phyloP scores from a whole-genome alignment of 2,888 invertebrate genomes.

The Tenthredo scrophulariae region DNA sequence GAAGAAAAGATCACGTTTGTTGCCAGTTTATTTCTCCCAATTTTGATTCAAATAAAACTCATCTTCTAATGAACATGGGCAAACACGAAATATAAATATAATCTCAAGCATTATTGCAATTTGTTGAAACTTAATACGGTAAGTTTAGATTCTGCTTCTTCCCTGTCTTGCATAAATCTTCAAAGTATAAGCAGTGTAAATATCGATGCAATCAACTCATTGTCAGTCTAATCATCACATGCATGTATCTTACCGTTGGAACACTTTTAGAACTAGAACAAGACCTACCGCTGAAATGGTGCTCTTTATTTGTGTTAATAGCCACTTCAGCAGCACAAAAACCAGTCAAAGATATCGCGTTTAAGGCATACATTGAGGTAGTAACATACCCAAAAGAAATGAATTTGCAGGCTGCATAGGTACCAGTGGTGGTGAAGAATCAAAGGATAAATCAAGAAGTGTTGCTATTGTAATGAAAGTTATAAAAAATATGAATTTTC shows the following conservation, averaged over 20 bases:
- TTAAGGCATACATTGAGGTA: neutral
- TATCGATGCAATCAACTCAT: neutral
- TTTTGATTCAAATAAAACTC: neutral
- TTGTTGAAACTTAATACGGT: neutral
- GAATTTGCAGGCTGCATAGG: conserved; percentile 24
- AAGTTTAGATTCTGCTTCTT: neutral
- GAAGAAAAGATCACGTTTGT: neutral
- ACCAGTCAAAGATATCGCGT: neutral
- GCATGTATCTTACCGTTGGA: neutral
- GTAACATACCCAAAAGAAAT: conserved; percentile 29
- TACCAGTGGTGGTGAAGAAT: conserved; percentile 32
- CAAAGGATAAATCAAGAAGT: conserved; percentile 47
- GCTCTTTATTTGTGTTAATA: neutral
- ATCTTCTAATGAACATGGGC: neutral
- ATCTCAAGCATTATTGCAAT: neutral
- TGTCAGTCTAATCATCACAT: neutral
- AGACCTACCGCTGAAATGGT: neutral
- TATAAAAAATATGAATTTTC: conserved; percentile 16
- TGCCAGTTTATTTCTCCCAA: neutral
- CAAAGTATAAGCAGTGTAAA: neutral
- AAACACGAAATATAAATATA: neutral
- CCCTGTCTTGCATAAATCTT: neutral
- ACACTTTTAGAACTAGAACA: neutral
- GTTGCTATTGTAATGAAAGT: conserved; percentile 28
- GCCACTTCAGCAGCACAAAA: neutral